These are phyloP conservation scores for Brenthis daphne DNA, from an alignment of 2,888 invertebrate species.

Conservation along the genomic window DNA sequence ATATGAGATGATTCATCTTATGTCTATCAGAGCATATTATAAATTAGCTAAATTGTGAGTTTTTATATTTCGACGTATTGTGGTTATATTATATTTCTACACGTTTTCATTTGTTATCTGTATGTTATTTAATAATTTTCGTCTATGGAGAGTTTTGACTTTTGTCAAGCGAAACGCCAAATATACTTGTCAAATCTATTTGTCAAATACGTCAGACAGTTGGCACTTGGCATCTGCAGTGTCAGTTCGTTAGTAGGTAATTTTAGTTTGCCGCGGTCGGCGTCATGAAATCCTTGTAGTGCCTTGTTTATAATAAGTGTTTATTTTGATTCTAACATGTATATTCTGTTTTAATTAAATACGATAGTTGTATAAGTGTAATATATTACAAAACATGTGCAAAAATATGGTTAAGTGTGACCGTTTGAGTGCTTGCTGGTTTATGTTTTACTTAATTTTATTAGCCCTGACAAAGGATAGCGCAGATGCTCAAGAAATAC, in stretches of 20 bases:
- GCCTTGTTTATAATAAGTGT: conserved; percentile 47
- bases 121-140: too few species aligned
- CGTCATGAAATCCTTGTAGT: conserved; percentile 53
- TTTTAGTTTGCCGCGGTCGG: conserved; percentile 14
- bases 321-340: conserved; percentile 34
- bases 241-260: conserved; percentile 17
- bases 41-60: too few species aligned
- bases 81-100: too few species aligned
- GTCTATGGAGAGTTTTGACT: too few species aligned
- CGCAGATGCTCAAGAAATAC: conserved; percentile 61
- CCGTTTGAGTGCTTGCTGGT: conserved; percentile 61
- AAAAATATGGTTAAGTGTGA: conserved; percentile 66
- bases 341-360: conserved; percentile 29
- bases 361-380: conserved; percentile 32
- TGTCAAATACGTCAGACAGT: conserved; percentile 27
- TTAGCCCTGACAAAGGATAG: conserved; percentile 68
- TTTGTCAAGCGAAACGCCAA: not conserved
- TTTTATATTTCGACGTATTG: too few species aligned
- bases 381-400: conserved; percentile 42
- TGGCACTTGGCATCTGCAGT: conserved; percentile 8
- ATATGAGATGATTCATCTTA: too few species aligned
- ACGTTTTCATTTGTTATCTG: too few species aligned
- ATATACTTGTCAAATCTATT: conserved; percentile 1
- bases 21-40: too few species aligned
- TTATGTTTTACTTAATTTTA: conserved; percentile 65